Base-by-base conservation (phyloP, 2,797 vertebrate genomes). In the Mionectes olivaceus region DNA sequence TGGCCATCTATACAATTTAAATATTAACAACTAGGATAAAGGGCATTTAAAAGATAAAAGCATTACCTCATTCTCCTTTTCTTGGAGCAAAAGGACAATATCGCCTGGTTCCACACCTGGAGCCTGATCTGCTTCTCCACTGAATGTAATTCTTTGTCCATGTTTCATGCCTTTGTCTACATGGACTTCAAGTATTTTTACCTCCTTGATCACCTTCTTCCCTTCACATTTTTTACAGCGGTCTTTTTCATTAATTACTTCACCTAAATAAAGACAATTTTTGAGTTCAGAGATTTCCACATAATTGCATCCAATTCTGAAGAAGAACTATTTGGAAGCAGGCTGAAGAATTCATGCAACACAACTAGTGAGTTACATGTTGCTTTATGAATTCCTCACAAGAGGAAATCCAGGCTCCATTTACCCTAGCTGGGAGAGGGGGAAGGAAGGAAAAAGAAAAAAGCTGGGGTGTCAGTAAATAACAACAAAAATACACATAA, bases 151-250 rank as follows among this genome's bases (percentile, higher is more conserved):
- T 97, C 99, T 99, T 91, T 99, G 99, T 19, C 99, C 99, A 75
- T 99, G 99, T 96, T 99, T 99, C 99, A 99, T 99, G 96, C 99
- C 99, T 97, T 99, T 99, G 97, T 99, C 99, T 97, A 99, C 99
- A 11, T 99, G 99, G 41, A 99, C 99, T 98, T 99, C 99, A 96
- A 99, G 98, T 95, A 99, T 99, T 98, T 99, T 99, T 69, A 99
- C 99, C 97, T 99, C 99, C 97, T 99, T 99, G 65, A 99, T 98
- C 28, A 99, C 99, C 96, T 99, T 99, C 98, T 99, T 99, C 60
- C 99, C 99, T 97, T 99, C 99, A 81, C 99, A 99, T 97, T 99
- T 99, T 99, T 99, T 99, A 98, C 99, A 99, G 95, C 99, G 99
- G 96, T 99, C 99, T 94, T 99, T 99, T 98, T 99, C 99, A 84